Percentiles rank a stretch among this genome's conserved stretches.
Conservation (phyloP, 92 coral and sea anemone genomes). For the Galaxea fascicularis region DNA sequence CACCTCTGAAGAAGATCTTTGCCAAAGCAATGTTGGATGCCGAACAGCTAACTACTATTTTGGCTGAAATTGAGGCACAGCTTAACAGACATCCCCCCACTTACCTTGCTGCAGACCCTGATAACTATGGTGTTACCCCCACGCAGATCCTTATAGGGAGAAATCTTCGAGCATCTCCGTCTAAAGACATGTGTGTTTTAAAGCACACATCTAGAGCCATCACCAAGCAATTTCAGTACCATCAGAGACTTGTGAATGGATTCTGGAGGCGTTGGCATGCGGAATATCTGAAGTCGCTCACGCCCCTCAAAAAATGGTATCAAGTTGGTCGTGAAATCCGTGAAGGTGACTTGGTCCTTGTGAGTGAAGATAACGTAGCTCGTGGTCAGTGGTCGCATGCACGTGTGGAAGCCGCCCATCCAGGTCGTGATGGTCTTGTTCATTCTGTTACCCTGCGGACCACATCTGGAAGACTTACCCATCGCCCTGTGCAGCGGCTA, state of each 20-base stretch:
- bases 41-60: constrained; percentile 34
- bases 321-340: constrained; percentile 14
- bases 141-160: constrained; percentile 48
- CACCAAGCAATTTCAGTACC: constrained; percentile 45
- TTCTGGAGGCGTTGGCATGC: constrained; percentile 61
- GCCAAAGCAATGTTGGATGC: constrained; percentile 33
- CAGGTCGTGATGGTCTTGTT: constrained; percentile 35
- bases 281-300: constrained; percentile 52
- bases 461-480: constrained; percentile 31
- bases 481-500: constrained; percentile 57
- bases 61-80: constrained; percentile 46
- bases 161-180: constrained; percentile 29
- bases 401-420: constrained; percentile 29
- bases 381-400: constrained; percentile 47
- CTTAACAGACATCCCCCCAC: constrained; percentile 35
- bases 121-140: constrained; percentile 44
- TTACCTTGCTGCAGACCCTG: constrained; percentile 29
- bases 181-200: constrained; percentile 22
- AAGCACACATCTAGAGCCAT: constrained; percentile 49
- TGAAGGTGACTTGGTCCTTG: constrained; percentile 55
- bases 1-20: constrained; percentile 37
- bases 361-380: constrained; percentile 41
- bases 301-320: constrained; percentile 43
- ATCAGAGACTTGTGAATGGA: constrained; percentile 40
- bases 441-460: constrained; percentile 38